A percentile compares a stretch with the other conserved stretches of the same genome.
Evolutionary conservation across 2,113 vertebrate genomes (phyloP).

Genomic region (Corvus moneduloides): DNA sequence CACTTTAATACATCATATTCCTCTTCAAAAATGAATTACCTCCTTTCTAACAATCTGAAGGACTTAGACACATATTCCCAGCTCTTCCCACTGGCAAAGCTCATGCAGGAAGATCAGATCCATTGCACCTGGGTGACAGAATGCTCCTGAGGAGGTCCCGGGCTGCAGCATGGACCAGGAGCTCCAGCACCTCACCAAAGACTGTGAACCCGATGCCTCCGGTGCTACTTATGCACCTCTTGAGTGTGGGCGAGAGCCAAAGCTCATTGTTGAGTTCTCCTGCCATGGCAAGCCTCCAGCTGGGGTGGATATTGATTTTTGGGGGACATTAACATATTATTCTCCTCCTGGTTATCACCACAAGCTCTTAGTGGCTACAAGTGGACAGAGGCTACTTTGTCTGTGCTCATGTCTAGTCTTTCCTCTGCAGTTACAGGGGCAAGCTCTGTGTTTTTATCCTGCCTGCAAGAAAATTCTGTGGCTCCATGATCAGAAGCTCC

Average conservation of each 20-base stretch:
- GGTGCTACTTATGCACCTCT: background rate
- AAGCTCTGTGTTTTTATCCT: background rate
- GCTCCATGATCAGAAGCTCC: background rate
- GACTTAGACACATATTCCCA: background rate
- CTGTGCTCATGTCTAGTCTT: background rate
- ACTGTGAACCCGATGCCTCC: rapidly evolving
- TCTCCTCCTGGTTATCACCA: background rate
- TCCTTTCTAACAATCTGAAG: background rate
- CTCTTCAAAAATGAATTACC: background rate
- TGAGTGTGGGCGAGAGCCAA: background rate
- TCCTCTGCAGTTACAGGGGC: background rate
- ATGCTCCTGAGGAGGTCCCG: background rate
- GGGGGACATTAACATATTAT: background rate
- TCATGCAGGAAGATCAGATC: background rate
- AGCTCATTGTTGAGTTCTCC: background rate
- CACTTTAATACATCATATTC: background rate
- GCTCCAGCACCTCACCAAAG: background rate
- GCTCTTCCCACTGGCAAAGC: background rate
- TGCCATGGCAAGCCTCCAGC: background rate
- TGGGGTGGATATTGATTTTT: background rate
- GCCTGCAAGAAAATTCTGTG: background rate
- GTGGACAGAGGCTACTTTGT: background rate
- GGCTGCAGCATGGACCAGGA: background rate
- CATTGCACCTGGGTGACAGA: background rate
- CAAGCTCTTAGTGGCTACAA: background rate